phyloP scores from a whole-genome alignment of 1,140 invertebrate species.

The Stegodyphus dumicola region DNA sequence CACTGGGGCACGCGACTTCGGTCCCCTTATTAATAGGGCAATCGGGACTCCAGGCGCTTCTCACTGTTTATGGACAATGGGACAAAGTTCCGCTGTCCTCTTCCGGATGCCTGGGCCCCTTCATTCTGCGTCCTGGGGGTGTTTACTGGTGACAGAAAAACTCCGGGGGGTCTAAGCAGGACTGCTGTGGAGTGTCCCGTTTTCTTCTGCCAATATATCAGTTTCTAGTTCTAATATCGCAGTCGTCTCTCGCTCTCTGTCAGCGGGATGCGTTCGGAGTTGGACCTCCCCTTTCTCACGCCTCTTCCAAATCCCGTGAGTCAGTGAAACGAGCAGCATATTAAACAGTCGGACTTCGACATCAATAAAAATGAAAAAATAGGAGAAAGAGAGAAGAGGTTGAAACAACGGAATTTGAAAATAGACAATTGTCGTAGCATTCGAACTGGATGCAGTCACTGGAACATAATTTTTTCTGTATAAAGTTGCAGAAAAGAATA shows the following conservation, averaged over 20 bases:
- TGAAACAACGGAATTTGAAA: too few species aligned
- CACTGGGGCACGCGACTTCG: constrained; percentile 21
- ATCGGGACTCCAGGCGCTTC: constrained; percentile 24
- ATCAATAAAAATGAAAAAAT: too few species aligned
- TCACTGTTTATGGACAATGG: constrained; percentile 42
- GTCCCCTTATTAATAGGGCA: constrained; percentile 47
- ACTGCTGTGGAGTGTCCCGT: too few species aligned
- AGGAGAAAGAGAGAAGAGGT: too few species aligned
- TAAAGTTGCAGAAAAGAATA: neutral
- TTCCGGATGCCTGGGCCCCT: neutral
- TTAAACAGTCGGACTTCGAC: neutral
- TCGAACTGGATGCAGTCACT: neutral
- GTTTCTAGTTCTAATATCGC: constrained; percentile 10
- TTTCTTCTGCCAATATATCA: neutral
- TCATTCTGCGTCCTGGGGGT: neutral
- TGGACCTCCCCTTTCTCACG: constrained; percentile 31
- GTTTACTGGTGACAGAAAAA: constrained; percentile 44
- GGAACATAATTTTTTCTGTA: neutral
- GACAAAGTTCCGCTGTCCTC: neutral
- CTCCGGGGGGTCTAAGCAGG: neutral
- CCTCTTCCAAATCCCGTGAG: constrained; percentile 25
- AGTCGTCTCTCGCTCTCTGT: neutral
- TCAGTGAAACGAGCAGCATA: constrained; percentile 21
- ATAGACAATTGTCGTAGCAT: too few species aligned
- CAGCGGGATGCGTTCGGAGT: neutral